Percentiles rank a stretch among this genome's conserved stretches.
phyloP scores from a whole-genome alignment of 2,797 vertebrate species.

The Enteromius paludinosus region DNA sequence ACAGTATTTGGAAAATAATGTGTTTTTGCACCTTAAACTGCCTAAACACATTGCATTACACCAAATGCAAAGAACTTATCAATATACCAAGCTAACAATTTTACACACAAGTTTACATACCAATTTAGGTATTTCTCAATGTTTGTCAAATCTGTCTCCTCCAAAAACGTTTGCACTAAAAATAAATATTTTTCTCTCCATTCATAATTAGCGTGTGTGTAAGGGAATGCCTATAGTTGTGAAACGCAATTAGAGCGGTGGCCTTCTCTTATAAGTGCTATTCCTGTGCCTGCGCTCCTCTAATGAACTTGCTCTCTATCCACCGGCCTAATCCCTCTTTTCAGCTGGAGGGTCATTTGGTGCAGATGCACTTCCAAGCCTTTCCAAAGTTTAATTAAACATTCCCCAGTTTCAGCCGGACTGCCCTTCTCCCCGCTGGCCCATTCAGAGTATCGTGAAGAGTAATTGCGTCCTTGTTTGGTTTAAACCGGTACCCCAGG shows the following conservation, averaged over 20 bases:
- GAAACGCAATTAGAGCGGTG: conserved; percentile 17
- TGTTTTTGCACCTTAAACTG: too few relatives aligned
- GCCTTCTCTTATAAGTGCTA: conserved; percentile 32
- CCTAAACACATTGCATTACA: too few relatives aligned
- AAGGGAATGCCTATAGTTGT: conserved; percentile 41
- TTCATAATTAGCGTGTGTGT: neutral
- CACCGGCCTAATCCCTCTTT: conserved; percentile 64
- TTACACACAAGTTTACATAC: neutral
- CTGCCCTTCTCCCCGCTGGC: conserved; percentile 53
- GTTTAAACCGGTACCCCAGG: conserved; percentile 57
- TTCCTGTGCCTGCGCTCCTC: conserved; percentile 41
- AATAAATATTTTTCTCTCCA: neutral
- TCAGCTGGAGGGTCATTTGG: conserved; percentile 65
- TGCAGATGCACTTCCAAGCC: conserved; percentile 64
- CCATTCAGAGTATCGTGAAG: conserved; percentile 57
- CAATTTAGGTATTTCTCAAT: neutral
- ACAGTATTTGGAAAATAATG: too few relatives aligned
- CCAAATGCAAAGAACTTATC: too few relatives aligned
- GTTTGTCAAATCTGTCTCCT: neutral
- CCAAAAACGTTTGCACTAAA: neutral
- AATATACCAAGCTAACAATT: neutral
- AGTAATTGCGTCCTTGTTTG: conserved; percentile 68
- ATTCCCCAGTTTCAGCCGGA: conserved; percentile 62
- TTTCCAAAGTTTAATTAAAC: conserved; percentile 69
- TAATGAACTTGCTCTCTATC: conserved; percentile 63